Conservation (phyloP, 2,888 invertebrate species). For the Plebejus argus region DNA sequence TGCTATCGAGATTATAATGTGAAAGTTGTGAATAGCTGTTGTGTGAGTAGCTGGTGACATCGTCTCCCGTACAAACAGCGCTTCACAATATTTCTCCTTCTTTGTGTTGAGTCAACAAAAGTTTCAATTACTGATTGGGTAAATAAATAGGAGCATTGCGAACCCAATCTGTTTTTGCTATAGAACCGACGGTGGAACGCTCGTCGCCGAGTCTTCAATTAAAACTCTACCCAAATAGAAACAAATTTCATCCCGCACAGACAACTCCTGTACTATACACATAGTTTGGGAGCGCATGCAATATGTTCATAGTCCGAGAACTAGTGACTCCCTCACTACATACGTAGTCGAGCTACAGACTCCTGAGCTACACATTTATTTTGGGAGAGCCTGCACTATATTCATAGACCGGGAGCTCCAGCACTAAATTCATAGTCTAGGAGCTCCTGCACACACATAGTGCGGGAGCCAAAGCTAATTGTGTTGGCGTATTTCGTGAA, state of each 20-base stretch:
- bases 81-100: not conserved
- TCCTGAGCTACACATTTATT: not conserved
- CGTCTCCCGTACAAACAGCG: not conserved
- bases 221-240: slow-evolving; percentile 22
- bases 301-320: not conserved
- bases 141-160: not conserved
- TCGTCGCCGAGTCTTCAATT: slow-evolving; percentile 9
- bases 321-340: not conserved
- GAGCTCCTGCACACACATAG: not conserved
- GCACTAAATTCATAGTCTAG: not conserved
- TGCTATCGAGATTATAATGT: no score
- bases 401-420: not conserved
- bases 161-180: not conserved
- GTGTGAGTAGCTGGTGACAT: not conserved
- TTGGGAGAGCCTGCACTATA: not conserved
- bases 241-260: slow-evolving; percentile 8
- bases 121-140: not conserved
- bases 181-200: not conserved
- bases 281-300: not conserved
- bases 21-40: no score
- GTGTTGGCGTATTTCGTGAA: not conserved
- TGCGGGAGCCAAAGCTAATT: not conserved
- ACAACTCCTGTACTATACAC: not conserved
- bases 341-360: not conserved
- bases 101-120: not conserved